Conservation (phyloP, 1,140 invertebrate genomes). For the Gerris buenoi region DNA sequence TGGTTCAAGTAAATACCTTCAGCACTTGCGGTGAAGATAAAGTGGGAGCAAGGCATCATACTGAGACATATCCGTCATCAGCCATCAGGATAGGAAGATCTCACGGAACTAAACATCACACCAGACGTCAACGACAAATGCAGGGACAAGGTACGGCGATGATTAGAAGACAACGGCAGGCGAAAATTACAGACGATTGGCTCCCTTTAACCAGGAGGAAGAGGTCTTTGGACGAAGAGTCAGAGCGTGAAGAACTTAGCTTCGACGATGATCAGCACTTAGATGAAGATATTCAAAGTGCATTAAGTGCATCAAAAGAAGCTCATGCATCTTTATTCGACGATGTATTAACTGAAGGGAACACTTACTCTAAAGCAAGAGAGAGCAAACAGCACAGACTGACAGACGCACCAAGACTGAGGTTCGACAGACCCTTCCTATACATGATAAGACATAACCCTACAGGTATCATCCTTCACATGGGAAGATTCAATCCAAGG, state of each 20-base stretch:
- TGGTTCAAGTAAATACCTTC: constrained; percentile 55
- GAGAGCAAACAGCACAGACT: constrained; percentile 33
- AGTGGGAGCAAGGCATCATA: constrained; percentile 53
- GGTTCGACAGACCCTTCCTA: constrained; percentile 68
- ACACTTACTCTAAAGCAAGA: constrained; percentile 32
- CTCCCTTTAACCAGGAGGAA: not conserved
- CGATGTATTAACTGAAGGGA: not conserved
- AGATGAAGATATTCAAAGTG: constrained; percentile 21
- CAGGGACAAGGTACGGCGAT: constrained; percentile 36
- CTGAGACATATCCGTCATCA: constrained; percentile 58
- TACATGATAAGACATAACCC: constrained; percentile 76
- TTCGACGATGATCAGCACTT: constrained; percentile 44
- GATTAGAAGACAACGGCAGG: not conserved
- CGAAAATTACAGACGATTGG: not conserved
- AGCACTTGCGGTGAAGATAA: constrained; percentile 60
- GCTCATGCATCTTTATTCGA: not conserved
- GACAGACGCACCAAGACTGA: constrained; percentile 51
- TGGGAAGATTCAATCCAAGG: constrained; percentile 69
- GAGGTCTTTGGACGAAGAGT: constrained; percentile 33
- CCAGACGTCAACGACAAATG: not conserved
- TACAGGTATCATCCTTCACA: constrained; percentile 66
- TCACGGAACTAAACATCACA: not conserved
- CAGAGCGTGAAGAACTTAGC: constrained; percentile 13
- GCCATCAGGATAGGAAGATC: constrained; percentile 28
- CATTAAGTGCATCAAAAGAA: not conserved